These are phyloP conservation scores for Neolamprologus sp. DNA, from an alignment of 2,113 vertebrate species.

Conservation along the genomic window DNA sequence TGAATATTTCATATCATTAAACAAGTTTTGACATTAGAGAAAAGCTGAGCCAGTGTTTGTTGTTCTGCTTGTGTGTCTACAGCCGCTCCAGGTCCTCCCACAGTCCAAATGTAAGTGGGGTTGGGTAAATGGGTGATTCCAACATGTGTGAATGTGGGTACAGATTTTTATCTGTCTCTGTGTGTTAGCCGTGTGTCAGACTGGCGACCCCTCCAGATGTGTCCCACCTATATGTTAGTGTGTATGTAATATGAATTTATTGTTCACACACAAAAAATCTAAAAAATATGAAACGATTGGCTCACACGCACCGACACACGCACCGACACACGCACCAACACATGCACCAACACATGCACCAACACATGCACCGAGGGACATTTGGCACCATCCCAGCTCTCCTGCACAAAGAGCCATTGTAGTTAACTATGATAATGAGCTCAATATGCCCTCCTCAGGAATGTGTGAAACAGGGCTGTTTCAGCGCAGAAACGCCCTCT, in stretches of 20 bases:
- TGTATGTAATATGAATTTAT: neutral
- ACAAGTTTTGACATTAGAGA: neutral
- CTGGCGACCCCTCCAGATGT: neutral
- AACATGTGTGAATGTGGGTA: neutral
- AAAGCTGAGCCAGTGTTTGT: neutral
- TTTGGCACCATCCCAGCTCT: slow-evolving; percentile 63
- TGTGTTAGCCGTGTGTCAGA: neutral
- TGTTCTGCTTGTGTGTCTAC: neutral
- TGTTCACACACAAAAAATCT: neutral
- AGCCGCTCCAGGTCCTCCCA: neutral
- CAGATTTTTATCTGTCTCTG: neutral
- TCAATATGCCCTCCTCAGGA: slow-evolving; percentile 73
- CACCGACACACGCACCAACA: neutral
- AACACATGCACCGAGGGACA: slow-evolving; percentile 57
- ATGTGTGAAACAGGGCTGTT: slow-evolving; percentile 69
- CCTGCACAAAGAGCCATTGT: slow-evolving; percentile 74
- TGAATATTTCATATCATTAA: neutral
- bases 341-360: slow-evolving; percentile 52
- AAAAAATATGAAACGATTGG: neutral
- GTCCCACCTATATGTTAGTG: neutral
- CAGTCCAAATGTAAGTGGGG: neutral
- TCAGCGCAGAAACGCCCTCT: slow-evolving; percentile 39
- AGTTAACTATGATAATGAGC: slow-evolving; percentile 74
- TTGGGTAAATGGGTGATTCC: neutral
- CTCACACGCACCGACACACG: slow-evolving; percentile 28